Evolutionary conservation across 2,797 vertebrate species (phyloP).

Genomic region (Mallotus villosus): DNA sequence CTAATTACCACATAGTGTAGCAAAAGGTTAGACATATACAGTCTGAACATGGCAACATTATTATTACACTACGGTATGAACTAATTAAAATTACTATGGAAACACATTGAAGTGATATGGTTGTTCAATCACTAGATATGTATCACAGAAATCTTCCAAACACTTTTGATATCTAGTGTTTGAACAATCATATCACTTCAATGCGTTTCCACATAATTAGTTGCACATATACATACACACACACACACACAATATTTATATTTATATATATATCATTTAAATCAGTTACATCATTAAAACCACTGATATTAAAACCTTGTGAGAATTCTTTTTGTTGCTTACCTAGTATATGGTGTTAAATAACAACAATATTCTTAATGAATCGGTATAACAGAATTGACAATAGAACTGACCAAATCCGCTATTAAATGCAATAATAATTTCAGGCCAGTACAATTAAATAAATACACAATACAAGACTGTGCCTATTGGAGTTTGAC

Average conservation of each 20-base stretch:
- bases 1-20: slow-evolving; percentile 29
- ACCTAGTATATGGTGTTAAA: too few species aligned
- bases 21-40: slow-evolving; percentile 33
- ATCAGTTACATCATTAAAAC: not conserved
- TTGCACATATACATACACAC: too few species aligned
- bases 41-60: not conserved
- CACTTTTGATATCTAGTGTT: not conserved
- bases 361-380: not conserved
- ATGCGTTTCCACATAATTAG: slow-evolving; percentile 44
- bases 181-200: slow-evolving; percentile 3
- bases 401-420: not conserved
- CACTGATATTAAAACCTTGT: too few species aligned
- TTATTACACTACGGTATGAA: slow-evolving; percentile 9
- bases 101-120: slow-evolving; percentile 16
- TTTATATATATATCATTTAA: too few species aligned
- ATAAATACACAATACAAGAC: not conserved
- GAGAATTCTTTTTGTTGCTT: too few species aligned
- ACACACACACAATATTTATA: too few species aligned
- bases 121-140: not conserved
- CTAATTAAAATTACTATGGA: slow-evolving; percentile 53
- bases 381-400: not conserved
- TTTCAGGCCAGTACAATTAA: too few species aligned
- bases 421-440: not conserved
- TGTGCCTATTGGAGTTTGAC: not conserved
- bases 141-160: not conserved